These are phyloP conservation scores for Polyergus mexicanus DNA, from an alignment of 1,140 invertebrate species.

Conservation along the genomic window DNA sequence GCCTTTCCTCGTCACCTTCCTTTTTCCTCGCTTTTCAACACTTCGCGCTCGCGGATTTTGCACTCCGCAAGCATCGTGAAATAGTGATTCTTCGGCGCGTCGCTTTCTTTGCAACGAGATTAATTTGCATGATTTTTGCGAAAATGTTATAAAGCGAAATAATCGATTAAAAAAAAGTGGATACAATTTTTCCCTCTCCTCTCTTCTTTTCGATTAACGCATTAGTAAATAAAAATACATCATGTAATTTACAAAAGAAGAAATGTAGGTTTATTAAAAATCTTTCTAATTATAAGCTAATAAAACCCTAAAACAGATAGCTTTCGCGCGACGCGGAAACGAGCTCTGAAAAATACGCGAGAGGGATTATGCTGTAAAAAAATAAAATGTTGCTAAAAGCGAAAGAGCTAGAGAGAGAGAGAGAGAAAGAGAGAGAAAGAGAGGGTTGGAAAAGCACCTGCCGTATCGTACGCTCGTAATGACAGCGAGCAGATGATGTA, in stretches of 20 bases:
- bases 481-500: constrained; percentile 52
- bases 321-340: not conserved
- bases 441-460: not conserved
- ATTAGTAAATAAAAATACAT: not conserved
- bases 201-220: too few relatives aligned
- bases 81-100: constrained; percentile 7
- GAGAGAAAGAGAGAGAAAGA: not conserved
- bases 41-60: constrained; percentile 37
- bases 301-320: not conserved
- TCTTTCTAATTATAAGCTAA: not conserved
- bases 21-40: constrained; percentile 41
- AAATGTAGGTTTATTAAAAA: not conserved
- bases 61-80: not conserved
- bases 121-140: constrained; percentile 15
- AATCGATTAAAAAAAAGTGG: not conserved
- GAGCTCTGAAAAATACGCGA: not conserved
- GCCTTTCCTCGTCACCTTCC: constrained; percentile 37
- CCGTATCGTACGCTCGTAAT: constrained; percentile 47
- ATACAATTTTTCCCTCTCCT: not conserved
- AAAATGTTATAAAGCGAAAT: not conserved
- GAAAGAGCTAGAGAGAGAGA: not conserved
- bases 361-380: not conserved
- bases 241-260: not conserved
- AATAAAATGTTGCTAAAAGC: not conserved
- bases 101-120: not conserved